phyloP scores from a whole-genome alignment of 2,113 vertebrate species.

The Gavia stellata region DNA sequence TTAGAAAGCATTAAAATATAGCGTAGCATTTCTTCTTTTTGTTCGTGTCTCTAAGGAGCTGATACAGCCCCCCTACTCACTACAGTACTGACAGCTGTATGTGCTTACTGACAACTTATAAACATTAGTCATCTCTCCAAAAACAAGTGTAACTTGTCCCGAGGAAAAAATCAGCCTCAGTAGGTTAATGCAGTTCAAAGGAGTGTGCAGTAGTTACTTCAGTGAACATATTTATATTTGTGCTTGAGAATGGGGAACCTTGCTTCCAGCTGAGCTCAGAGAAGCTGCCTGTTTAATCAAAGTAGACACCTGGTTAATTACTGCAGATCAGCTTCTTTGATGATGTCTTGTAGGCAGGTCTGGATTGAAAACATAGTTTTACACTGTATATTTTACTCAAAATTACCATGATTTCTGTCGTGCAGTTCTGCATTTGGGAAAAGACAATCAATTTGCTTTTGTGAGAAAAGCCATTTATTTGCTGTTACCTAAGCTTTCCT shows the following conservation, averaged over 20 bases:
- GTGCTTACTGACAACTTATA: neutral
- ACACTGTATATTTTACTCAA: accelerated
- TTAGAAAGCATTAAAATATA: neutral
- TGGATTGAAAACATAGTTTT: neutral
- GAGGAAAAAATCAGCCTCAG: neutral
- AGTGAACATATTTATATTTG: accelerated
- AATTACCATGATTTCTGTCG: accelerated
- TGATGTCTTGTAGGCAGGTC: neutral
- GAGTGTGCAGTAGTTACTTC: neutral
- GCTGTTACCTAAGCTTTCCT: neutral
- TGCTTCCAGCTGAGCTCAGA: neutral
- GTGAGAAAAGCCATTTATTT: neutral
- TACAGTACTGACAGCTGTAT: neutral
- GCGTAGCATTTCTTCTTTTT: no score
- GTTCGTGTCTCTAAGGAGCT: neutral
- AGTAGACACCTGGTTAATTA: neutral
- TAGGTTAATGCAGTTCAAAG: neutral
- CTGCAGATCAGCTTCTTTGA: neutral
- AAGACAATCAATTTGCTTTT: neutral
- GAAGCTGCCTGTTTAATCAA: neutral
- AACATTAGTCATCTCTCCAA: neutral
- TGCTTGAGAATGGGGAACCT: neutral
- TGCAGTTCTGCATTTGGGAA: neutral
- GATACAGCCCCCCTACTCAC: neutral
- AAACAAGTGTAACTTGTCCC: neutral